These are phyloP conservation scores for Drosophila subquinaria DNA, from an alignment of 2,888 invertebrate genomes.

Conservation along the genomic window DNA sequence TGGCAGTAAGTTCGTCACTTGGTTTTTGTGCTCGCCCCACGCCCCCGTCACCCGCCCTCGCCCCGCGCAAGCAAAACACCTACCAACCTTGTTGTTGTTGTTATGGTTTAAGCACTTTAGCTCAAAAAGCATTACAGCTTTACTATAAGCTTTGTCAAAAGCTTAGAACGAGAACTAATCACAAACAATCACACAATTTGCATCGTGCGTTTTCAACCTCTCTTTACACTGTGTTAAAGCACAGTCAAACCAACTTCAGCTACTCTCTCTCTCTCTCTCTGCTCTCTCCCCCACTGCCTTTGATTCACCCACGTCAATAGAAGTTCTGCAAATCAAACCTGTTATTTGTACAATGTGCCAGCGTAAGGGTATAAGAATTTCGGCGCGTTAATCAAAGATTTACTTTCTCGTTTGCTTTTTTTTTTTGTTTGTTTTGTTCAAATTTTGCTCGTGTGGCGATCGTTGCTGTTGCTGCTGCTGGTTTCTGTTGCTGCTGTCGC, in stretches of 20 bases:
- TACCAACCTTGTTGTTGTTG: slow-evolving; percentile 53
- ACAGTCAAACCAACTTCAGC: not conserved
- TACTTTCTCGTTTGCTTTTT: slow-evolving; percentile 42
- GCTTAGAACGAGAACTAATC: slow-evolving; percentile 39
- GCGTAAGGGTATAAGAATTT: slow-evolving; percentile 42
- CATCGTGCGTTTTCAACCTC: slow-evolving; percentile 12
- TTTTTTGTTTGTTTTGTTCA: slow-evolving; percentile 31
- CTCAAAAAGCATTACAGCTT: slow-evolving; percentile 52
- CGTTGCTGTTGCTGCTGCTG: slow-evolving; percentile 61
- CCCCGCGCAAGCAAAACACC: slow-evolving; percentile 54
- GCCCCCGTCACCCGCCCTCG: slow-evolving; percentile 35
- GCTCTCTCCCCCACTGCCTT: not conserved
- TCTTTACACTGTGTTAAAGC: slow-evolving; percentile 8
- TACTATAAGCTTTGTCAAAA: slow-evolving; percentile 50
- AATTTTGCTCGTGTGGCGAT: slow-evolving; percentile 76
- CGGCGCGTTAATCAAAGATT: slow-evolving; percentile 20
- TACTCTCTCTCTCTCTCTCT: not conserved
- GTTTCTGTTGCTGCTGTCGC: slow-evolving; percentile 62
- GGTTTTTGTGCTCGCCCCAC: slow-evolving; percentile 64
- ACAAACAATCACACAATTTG: slow-evolving; percentile 8
- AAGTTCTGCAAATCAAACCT: slow-evolving; percentile 14
- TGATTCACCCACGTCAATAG: not conserved
- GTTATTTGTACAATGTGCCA: slow-evolving; percentile 16
- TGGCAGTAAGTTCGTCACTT: slow-evolving; percentile 82
- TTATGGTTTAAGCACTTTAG: slow-evolving; percentile 48